Percentiles rank a stretch among this genome's conserved stretches.
These are phyloP conservation scores for Coelopa pilipes DNA, from an alignment of 2,888 invertebrate species.

Conservation along the genomic window DNA sequence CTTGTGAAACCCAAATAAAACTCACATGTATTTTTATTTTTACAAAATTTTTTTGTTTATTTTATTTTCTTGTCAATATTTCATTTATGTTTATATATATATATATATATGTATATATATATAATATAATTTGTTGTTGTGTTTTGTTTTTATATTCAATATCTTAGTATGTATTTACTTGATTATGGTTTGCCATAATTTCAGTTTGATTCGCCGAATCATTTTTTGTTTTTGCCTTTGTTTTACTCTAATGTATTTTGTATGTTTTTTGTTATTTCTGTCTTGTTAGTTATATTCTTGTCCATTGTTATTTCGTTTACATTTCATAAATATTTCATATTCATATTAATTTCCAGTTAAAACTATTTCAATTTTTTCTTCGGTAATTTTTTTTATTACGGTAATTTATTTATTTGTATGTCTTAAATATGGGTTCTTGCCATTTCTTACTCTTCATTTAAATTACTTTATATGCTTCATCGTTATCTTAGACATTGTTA, in stretches of 20 bases:
- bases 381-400: not conserved
- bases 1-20: not conserved
- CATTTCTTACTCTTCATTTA: not conserved
- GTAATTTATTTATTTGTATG: not conserved
- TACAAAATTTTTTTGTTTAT: constrained; percentile 49
- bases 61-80: constrained; percentile 47
- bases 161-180: too few relatives aligned
- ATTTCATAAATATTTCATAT: constrained; percentile 4
- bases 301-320: not conserved
- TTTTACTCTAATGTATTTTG: not conserved
- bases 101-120: constrained; percentile 38
- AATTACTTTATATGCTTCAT: not conserved
- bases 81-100: constrained; percentile 47
- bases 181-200: too few relatives aligned
- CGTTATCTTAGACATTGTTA: not conserved
- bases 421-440: constrained; percentile 8
- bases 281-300: not conserved
- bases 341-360: not conserved
- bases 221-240: not conserved
- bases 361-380: not conserved
- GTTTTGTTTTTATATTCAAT: not conserved
- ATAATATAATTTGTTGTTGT: constrained; percentile 34
- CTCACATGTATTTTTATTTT: constrained; percentile 37
- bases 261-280: constrained; percentile 9
- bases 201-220: too few relatives aligned